Evolutionary conservation across 2,888 invertebrate genomes (phyloP).

Genomic region (Archaeoteleia sp.): DNA sequence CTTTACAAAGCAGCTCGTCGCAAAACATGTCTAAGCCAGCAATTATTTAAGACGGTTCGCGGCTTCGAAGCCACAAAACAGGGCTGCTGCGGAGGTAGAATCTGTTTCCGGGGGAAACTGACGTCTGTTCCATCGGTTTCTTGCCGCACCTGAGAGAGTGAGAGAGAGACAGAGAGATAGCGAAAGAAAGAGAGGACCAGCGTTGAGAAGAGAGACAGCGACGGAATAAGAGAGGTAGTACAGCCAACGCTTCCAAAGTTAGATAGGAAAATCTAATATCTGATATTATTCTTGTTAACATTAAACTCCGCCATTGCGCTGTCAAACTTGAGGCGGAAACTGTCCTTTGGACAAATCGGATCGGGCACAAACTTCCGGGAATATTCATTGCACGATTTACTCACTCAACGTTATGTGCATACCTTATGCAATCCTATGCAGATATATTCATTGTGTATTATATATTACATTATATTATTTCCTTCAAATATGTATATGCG

Average conservation of each 20-base stretch:
- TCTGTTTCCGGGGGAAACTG: slow-evolving; percentile 59
- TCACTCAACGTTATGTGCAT: slow-evolving; percentile 51
- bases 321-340: slow-evolving; percentile 52
- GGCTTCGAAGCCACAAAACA: slow-evolving; percentile 60
- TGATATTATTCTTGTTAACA: slow-evolving; percentile 55
- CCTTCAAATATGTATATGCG: slow-evolving; percentile 39
- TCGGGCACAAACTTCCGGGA: slow-evolving; percentile 50
- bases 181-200: slow-evolving; percentile 18
- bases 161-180: slow-evolving; percentile 26
- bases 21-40: slow-evolving; percentile 61
- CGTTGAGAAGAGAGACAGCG: slow-evolving; percentile 20
- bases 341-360: slow-evolving; percentile 54
- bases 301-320: slow-evolving; percentile 47
- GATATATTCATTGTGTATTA: slow-evolving; percentile 52
- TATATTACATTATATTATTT: slow-evolving; percentile 47
- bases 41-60: slow-evolving; percentile 65
- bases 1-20: slow-evolving; percentile 39
- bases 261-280: slow-evolving; percentile 52
- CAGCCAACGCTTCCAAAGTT: slow-evolving; percentile 39
- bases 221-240: slow-evolving; percentile 19
- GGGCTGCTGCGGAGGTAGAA: slow-evolving; percentile 49
- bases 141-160: slow-evolving; percentile 43
- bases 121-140: slow-evolving; percentile 58
- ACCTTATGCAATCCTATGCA: slow-evolving; percentile 50
- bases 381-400: slow-evolving; percentile 55